These are phyloP conservation scores for Ectropis grisescens DNA, from an alignment of 1,140 invertebrate species.

Conservation along the genomic window DNA sequence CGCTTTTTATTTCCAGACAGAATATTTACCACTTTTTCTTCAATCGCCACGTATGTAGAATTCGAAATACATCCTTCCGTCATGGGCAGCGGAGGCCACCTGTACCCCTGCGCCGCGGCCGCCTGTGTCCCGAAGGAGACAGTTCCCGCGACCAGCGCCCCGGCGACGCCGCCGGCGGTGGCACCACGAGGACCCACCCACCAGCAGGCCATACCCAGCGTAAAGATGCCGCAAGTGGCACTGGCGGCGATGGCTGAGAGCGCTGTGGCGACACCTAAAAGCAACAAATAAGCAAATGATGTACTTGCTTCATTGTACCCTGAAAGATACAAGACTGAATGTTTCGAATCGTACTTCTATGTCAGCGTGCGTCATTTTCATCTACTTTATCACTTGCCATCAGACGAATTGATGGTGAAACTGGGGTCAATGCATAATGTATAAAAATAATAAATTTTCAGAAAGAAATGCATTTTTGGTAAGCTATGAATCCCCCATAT, in stretches of 20 bases:
- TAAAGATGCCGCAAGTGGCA: conserved; percentile 88
- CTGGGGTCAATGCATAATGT: no score
- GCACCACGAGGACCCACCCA: conserved; percentile 82
- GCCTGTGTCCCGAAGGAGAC: conserved; percentile 71
- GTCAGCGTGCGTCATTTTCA: no score
- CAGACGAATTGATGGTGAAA: no score
- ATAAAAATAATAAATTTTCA: no score
- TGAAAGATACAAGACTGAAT: no score
- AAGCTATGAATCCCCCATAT: no score
- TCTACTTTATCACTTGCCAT: no score
- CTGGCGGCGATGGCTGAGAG: conserved; percentile 87
- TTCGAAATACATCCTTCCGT: conserved; percentile 26
- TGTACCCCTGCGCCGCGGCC: conserved; percentile 32
- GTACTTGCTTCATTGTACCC: no score
- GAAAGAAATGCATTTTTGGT: no score
- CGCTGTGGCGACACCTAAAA: conserved; percentile 79
- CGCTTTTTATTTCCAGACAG: no score
- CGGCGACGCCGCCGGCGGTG: conserved; percentile 70
- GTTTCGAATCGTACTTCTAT: no score
- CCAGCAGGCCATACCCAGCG: conserved; percentile 86
- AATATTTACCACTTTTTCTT: not conserved
- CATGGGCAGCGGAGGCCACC: conserved; percentile 29
- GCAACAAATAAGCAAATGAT: not conserved
- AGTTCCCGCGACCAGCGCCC: conserved; percentile 71
- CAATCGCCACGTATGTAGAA: conserved; percentile 11